These are phyloP conservation scores for Patella caerulea DNA, from an alignment of 2,888 invertebrate genomes.

Conservation along the genomic window DNA sequence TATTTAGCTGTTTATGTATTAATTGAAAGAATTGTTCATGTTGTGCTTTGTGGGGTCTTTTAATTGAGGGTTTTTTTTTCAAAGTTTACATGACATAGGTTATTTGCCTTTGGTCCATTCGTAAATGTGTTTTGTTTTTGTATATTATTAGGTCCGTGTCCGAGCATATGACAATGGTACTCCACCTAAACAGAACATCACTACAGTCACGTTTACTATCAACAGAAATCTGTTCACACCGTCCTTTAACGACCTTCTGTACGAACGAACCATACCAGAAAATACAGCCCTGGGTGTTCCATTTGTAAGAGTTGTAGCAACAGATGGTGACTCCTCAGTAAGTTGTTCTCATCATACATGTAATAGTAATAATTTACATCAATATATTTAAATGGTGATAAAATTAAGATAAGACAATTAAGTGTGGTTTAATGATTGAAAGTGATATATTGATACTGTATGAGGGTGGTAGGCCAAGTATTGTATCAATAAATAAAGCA, in stretches of 20 bases:
- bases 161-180: slow-evolving; percentile 46
- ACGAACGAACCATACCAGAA: slow-evolving; percentile 37
- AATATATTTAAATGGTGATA: neutral
- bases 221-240: slow-evolving; percentile 47
- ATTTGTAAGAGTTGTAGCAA: slow-evolving; percentile 43
- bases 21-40: too few species aligned
- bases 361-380: neutral
- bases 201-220: slow-evolving; percentile 39
- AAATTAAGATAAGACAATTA: too few species aligned
- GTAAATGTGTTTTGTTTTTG: slow-evolving; percentile 1
- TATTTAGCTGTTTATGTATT: too few species aligned
- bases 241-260: slow-evolving; percentile 26
- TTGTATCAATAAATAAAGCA: too few species aligned
- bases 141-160: slow-evolving; percentile 42
- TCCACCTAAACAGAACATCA: slow-evolving; percentile 31
- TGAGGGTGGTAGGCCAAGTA: too few species aligned
- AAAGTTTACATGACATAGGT: too few species aligned
- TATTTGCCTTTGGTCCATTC: too few species aligned
- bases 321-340: slow-evolving; percentile 50
- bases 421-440: too few species aligned
- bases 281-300: slow-evolving; percentile 27
- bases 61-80: too few species aligned
- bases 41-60: too few species aligned
- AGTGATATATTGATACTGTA: too few species aligned
- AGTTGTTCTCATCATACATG: slow-evolving; percentile 19